Evolutionary conservation across 2,888 invertebrate species (phyloP), one percentile per base, ranked within the genome.

Genomic region (Tethea ocularis): DNA sequence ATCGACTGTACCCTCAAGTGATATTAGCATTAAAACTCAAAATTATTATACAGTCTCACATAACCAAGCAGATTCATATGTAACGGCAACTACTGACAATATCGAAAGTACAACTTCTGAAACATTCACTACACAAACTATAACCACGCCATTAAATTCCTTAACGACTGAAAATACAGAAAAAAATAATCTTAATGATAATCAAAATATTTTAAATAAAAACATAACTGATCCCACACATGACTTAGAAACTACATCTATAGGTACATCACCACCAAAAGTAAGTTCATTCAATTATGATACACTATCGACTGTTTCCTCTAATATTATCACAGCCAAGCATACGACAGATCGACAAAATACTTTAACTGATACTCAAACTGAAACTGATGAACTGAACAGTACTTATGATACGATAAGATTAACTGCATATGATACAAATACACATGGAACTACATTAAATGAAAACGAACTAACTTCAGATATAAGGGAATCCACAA

Each of bases 401-500:
- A 6, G n/a, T 38, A 2, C 38, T 36, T n/a, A 38, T 38, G 7
- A n/a, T 2, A 38, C 38, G 11, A 33, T 33, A 33, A 33, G 10
- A 36, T 36, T 15, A 36, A 15, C 38, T 10, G n/a, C n/a, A 38
- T 38, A n/a, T 38, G n/a, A 38, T 4, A n/a, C 8, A 20, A 17
- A n/a, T 7, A 46, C 8, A 17, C 46, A 46, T 10, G 46, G 10
- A 46, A 46, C 10, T 46, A 46, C n/a, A n/a, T 38, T 38, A n/a
- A n/a, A 7, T n/a, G n/a, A 38, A 38, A 38, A n/a, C 6, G 7
- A 15, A 38, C n/a, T 38, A n/a, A n/a, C n/a, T n/a, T 38, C 38
- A n/a, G n/a, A n/a, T 38, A 38, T 38, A 38, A 38, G n/a, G n/a
- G 38, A 38, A 38, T 38, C 38, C 38, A 38, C 38, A 38, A n/a